phyloP scores from a whole-genome alignment of 2,113 vertebrate genomes.

The Pardalotus punctatus region DNA sequence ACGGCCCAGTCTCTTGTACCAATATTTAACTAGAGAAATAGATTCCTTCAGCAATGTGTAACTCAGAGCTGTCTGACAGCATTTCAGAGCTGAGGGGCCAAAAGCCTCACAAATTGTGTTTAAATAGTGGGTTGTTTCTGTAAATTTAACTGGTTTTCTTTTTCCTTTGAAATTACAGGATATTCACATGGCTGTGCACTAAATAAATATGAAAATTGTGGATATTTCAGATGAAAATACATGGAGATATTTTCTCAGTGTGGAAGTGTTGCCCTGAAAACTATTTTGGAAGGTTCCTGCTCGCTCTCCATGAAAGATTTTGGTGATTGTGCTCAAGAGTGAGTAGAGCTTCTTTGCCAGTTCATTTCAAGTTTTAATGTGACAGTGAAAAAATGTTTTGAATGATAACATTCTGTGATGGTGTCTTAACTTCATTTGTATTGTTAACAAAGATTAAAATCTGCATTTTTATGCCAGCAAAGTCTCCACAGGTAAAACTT shows the following conservation, averaged over 20 bases:
- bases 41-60: neutral
- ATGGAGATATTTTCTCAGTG: neutral
- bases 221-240: neutral
- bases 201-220: neutral
- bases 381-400: neutral
- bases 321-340: neutral
- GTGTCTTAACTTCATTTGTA: neutral
- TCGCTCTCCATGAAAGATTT: rapidly evolving
- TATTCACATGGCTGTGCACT: neutral
- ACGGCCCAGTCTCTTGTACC: neutral
- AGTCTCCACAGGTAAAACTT: neutral
- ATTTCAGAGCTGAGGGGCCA: neutral
- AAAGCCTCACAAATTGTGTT: neutral
- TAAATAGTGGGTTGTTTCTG: neutral
- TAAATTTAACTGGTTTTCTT: neutral
- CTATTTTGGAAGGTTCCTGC: neutral
- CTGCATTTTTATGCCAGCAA: neutral
- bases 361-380: neutral
- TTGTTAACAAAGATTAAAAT: neutral
- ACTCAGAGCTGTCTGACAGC: neutral
- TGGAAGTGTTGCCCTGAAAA: neutral
- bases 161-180: neutral
- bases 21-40: neutral
- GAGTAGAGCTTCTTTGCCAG: neutral
- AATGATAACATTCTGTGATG: neutral